Conservation (phyloP, 2,888 invertebrate species). For the Clepsis dumicolana region DNA sequence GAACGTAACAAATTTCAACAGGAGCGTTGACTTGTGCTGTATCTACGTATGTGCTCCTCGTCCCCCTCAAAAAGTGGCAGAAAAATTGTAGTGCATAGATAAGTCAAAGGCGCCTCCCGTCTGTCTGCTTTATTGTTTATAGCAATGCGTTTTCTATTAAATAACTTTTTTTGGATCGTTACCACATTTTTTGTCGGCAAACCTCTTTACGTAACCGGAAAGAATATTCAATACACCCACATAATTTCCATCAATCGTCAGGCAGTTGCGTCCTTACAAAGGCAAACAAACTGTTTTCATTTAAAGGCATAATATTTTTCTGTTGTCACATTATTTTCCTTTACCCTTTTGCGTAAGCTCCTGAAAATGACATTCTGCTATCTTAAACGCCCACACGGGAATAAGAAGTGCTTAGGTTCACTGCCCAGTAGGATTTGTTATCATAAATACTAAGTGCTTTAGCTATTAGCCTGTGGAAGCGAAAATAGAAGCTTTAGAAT, state of each 20-base stretch:
- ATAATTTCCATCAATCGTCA: neutral
- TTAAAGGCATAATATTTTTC: neutral
- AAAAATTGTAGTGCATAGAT: no score
- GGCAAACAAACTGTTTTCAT: constrained; percentile 1
- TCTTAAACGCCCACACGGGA: neutral
- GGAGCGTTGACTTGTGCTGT: no score
- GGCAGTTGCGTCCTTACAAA: neutral
- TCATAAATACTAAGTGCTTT: neutral
- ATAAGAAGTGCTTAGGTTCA: neutral
- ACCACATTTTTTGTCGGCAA: no score
- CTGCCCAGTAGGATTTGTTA: neutral
- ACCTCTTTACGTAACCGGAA: neutral
- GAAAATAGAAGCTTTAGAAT: neutral
- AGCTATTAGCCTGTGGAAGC: neutral
- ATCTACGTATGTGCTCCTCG: no score
- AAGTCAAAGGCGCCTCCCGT: no score
- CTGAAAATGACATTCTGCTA: constrained; percentile 6
- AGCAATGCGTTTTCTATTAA: no score
- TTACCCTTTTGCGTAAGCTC: neutral
- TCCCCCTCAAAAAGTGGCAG: no score
- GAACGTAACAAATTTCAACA: no score
- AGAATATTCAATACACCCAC: neutral
- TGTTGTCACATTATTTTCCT: no score
- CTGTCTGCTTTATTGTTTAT: no score
- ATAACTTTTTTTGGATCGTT: no score